Evolutionary conservation across 1,140 invertebrate genomes (phyloP).

Genomic region (Brachionus plicatilis): DNA sequence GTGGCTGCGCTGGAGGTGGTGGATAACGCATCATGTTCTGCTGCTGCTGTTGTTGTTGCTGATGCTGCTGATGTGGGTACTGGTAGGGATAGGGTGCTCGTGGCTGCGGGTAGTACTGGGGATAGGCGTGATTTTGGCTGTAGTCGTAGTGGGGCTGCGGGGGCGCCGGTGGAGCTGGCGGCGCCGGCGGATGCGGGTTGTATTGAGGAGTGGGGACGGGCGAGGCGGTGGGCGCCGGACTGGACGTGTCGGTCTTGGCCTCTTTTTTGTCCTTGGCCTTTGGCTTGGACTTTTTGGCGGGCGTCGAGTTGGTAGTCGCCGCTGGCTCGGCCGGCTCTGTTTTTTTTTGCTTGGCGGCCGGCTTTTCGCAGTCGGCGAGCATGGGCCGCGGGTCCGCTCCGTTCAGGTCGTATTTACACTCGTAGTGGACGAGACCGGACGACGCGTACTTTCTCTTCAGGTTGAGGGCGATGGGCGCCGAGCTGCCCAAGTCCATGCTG

Average conservation of each 20-base stretch:
- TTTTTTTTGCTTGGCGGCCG: neutral
- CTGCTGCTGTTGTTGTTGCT: too few species aligned
- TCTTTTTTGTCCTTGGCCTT: slow-evolving; percentile 46
- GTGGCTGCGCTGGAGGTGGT: slow-evolving; percentile 42
- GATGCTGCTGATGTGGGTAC: slow-evolving; percentile 43
- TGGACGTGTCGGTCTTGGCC: neutral
- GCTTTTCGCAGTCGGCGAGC: slow-evolving; percentile 69
- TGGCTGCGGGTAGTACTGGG: slow-evolving; percentile 52
- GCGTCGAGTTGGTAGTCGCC: slow-evolving; percentile 39
- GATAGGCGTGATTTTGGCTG: slow-evolving; percentile 42
- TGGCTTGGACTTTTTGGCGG: slow-evolving; percentile 43
- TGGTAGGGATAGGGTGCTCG: slow-evolving; percentile 47
- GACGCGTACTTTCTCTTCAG: slow-evolving; percentile 94
- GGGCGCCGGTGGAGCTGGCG: neutral
- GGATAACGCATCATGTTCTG: slow-evolving; percentile 42
- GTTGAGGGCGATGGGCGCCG: slow-evolving; percentile 91
- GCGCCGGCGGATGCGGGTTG: neutral
- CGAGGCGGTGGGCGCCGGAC: neutral
- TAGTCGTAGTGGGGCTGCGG: neutral
- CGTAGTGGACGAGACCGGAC: slow-evolving; percentile 78
- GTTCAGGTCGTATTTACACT: slow-evolving; percentile 91
- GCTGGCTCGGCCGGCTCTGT: neutral
- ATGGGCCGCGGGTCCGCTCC: slow-evolving; percentile 90
- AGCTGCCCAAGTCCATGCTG: slow-evolving; percentile 82
- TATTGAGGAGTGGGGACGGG: neutral